phyloP scores from a whole-genome alignment of 2,113 vertebrate genomes.

The Copsychus sechellarum region DNA sequence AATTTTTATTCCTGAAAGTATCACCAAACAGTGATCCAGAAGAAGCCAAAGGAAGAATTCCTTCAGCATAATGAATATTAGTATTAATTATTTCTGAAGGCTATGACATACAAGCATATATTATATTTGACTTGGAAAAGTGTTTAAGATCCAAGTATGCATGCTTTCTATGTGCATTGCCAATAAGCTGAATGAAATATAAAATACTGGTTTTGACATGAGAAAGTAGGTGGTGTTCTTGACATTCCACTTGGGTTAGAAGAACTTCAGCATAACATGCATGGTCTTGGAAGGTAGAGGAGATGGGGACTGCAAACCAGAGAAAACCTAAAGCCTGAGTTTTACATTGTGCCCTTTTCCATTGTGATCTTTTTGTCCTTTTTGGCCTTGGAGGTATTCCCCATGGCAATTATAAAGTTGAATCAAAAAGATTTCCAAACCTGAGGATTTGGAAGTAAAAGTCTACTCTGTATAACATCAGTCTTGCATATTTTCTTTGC shows the following conservation, averaged over 20 bases:
- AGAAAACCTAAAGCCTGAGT: background rate
- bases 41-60: background rate
- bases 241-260: background rate
- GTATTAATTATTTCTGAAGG: background rate
- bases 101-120: background rate
- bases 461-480: background rate
- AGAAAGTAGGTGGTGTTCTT: background rate
- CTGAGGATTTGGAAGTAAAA: background rate
- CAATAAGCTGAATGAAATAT: background rate
- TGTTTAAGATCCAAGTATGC: rapidly evolving
- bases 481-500: background rate
- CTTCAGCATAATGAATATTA: background rate
- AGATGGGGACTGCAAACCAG: background rate
- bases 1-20: background rate
- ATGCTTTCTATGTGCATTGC: background rate
- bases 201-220: background rate
- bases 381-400: background rate
- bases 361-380: background rate
- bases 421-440: background rate
- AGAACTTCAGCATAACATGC: background rate
- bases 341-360: background rate
- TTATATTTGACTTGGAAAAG: background rate
- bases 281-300: background rate
- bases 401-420: background rate
- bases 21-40: background rate